phyloP scores from a whole-genome alignment of 35 echinoderm and acorn worm genomes.

The Heliocidaris tuberculata region DNA sequence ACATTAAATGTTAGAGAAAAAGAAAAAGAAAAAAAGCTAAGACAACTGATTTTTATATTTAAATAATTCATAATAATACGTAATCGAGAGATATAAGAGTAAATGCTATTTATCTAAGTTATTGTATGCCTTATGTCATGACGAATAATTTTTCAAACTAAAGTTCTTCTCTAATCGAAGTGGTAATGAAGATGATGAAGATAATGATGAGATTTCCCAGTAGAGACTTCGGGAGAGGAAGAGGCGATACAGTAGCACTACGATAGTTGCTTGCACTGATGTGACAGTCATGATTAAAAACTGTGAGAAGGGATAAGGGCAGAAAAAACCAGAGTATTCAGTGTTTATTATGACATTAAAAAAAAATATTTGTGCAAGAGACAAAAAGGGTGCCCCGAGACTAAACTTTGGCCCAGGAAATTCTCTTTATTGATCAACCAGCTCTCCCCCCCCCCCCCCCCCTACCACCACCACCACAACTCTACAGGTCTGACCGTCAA shows the following conservation, averaged over 20 bases:
- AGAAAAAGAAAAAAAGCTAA: too few species aligned
- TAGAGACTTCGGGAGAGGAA: slow-evolving; percentile 92
- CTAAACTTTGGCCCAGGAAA: too few species aligned
- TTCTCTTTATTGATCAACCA: too few species aligned
- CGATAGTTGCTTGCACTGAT: slow-evolving; percentile 64
- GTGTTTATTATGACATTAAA: not conserved
- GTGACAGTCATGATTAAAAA: slow-evolving; percentile 67
- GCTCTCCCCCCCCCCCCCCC: too few species aligned
- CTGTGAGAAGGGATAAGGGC: slow-evolving; percentile 46
- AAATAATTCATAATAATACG: not conserved
- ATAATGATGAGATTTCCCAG: slow-evolving; percentile 89
- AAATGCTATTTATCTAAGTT: not conserved
- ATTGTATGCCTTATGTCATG: slow-evolving; percentile 1
- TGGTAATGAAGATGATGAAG: slow-evolving; percentile 75
- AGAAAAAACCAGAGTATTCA: not conserved
- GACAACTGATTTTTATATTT: not conserved
- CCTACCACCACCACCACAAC: too few species aligned
- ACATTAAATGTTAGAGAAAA: not conserved
- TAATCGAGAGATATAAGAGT: not conserved
- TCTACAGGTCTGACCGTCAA: too few species aligned
- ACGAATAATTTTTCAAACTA: slow-evolving; percentile 62
- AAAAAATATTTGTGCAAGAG: too few species aligned
- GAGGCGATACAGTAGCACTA: slow-evolving; percentile 77
- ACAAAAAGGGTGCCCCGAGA: too few species aligned
- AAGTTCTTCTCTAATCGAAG: slow-evolving; percentile 87